phyloP scores from a whole-genome alignment of 2,888 invertebrate genomes.

The Serrognathus titanus region DNA sequence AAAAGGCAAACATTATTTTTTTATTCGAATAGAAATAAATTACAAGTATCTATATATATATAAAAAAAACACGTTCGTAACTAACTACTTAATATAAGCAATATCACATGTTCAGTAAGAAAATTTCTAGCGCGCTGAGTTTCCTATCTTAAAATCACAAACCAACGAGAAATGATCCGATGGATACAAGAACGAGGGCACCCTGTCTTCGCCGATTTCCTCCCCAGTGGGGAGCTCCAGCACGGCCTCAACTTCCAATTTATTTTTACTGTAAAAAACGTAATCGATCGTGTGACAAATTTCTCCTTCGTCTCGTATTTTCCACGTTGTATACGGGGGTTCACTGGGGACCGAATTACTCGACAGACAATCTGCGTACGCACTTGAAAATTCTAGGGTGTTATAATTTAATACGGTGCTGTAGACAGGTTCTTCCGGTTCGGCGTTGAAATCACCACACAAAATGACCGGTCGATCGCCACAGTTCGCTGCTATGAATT shows the following conservation, averaged over 20 bases:
- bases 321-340: constrained; percentile 75
- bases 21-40: background rate
- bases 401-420: constrained; percentile 51
- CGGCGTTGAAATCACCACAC: constrained; percentile 76
- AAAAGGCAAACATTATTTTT: too few species aligned
- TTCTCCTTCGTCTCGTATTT: constrained; percentile 67
- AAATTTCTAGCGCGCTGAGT: background rate
- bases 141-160: constrained; percentile 54
- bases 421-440: constrained; percentile 68
- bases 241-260: constrained; percentile 55
- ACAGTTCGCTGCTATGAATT: constrained; percentile 53
- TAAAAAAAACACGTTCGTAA: background rate
- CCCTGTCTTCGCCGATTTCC: constrained; percentile 63
- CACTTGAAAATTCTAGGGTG: constrained; percentile 46
- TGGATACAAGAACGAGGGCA: constrained; percentile 67
- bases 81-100: background rate
- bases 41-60: background rate
- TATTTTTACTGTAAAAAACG: constrained; percentile 61
- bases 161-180: constrained; percentile 76
- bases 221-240: constrained; percentile 61
- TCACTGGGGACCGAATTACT: constrained; percentile 49
- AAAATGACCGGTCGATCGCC: constrained; percentile 58
- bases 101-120: background rate
- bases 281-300: constrained; percentile 74
- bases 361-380: constrained; percentile 50